phyloP scores from a whole-genome alignment of 2,797 vertebrate species.

The Chromobotia macracanthus region DNA sequence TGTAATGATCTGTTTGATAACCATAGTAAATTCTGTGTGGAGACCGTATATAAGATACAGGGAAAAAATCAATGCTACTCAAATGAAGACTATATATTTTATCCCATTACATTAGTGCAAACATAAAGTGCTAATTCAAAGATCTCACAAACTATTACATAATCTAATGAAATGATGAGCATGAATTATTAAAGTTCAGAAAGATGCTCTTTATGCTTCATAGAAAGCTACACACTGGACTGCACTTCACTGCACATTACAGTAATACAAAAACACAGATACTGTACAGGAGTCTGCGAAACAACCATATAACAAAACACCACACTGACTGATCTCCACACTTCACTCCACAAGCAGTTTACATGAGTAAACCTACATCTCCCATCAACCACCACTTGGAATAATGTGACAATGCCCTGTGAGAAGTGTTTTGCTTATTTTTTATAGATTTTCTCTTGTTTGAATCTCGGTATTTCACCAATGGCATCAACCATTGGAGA shows the following conservation, averaged over 20 bases:
- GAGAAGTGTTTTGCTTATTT: constrained; percentile 55
- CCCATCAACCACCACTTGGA: constrained; percentile 69
- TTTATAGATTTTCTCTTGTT: constrained; percentile 45
- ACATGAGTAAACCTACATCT: constrained; percentile 70
- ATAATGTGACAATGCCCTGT: constrained; percentile 66
- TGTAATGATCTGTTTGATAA: constrained; percentile 32
- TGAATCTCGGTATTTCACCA: constrained; percentile 67
- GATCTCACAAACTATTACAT: constrained; percentile 49
- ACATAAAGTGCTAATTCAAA: background rate
- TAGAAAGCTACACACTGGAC: constrained; percentile 59
- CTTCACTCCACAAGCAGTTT: constrained; percentile 69
- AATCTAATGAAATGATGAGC: constrained; percentile 66
- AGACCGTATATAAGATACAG: constrained; percentile 17
- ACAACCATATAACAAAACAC: constrained; percentile 54
- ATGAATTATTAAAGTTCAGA: constrained; percentile 64
- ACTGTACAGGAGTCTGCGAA: constrained; percentile 44
- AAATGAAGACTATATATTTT: constrained; percentile 5
- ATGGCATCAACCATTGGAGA: constrained; percentile 79
- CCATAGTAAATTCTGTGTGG: constrained; percentile 6
- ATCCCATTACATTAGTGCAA: constrained; percentile 11
- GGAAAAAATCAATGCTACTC: constrained; percentile 28
- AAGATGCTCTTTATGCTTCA: constrained; percentile 8
- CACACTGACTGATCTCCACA: constrained; percentile 62
- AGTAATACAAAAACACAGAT: constrained; percentile 63
- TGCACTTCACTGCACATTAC: constrained; percentile 67